Evolutionary conservation across 2,888 invertebrate genomes (phyloP).

Genomic region (Syrphus vitripennis): DNA sequence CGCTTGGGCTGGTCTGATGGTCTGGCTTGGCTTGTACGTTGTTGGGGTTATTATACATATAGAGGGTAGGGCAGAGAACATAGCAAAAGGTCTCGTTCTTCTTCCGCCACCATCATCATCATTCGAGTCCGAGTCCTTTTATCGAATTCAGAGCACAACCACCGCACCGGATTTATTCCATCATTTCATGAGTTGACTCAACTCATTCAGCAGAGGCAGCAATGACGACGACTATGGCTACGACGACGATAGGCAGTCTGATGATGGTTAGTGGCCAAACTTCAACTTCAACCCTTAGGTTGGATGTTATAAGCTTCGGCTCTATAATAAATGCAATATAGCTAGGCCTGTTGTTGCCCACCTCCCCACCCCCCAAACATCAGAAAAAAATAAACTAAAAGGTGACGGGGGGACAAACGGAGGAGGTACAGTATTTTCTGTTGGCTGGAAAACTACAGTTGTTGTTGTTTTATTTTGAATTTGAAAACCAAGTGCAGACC

Average conservation of each 20-base stretch:
- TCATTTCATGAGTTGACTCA: slow-evolving; percentile 73
- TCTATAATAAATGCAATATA: slow-evolving; percentile 24
- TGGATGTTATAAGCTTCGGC: not conserved
- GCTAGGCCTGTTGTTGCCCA: slow-evolving; percentile 16
- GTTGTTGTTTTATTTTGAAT: slow-evolving; percentile 43
- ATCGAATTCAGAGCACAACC: slow-evolving; percentile 65
- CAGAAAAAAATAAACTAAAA: not conserved
- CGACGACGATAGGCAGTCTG: slow-evolving; percentile 4
- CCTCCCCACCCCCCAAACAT: slow-evolving; percentile 14
- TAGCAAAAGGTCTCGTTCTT: not conserved
- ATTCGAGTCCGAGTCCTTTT: slow-evolving; percentile 40
- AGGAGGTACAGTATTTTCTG: not conserved
- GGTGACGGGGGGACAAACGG: not conserved
- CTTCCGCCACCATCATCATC: not conserved
- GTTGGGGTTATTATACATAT: not conserved
- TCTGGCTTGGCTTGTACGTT: not conserved
- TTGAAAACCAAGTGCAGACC: slow-evolving; percentile 63
- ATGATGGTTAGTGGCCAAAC: slow-evolving; percentile 28
- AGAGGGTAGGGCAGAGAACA: not conserved
- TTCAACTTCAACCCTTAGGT: slow-evolving; percentile 61
- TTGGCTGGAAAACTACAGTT: not conserved
- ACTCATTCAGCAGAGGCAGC: slow-evolving; percentile 44
- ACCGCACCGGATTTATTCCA: slow-evolving; percentile 77
- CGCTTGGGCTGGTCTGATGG: slow-evolving; percentile 46
- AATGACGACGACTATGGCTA: slow-evolving; percentile 23